A percentile compares a stretch with the other conserved stretches of the same genome.
Conservation (phyloP, 2,888 invertebrate genomes). For the Athripsodes cinereus region DNA sequence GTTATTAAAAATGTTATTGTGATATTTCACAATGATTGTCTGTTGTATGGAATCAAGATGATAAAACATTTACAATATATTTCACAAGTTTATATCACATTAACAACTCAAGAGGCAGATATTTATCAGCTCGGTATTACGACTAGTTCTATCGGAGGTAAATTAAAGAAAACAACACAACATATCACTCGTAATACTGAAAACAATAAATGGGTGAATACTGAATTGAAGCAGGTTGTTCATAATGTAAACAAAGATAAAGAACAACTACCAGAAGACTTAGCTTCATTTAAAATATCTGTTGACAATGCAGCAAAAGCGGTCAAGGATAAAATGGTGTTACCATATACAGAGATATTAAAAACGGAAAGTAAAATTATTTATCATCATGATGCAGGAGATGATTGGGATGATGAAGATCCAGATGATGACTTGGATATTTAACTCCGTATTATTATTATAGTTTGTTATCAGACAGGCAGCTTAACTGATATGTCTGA, state of each 20-base stretch:
- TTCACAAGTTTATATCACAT: conserved; percentile 33
- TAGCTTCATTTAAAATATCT: conserved; percentile 61
- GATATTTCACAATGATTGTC: conserved; percentile 47
- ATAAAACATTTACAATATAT: conserved; percentile 45
- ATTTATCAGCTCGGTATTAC: conserved; percentile 35
- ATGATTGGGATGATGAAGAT: conserved; percentile 83
- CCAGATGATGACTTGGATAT: conserved; percentile 81
- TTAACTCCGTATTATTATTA: too few relatives aligned
- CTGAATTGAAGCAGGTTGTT: conserved; percentile 32
- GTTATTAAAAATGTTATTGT: conserved; percentile 33
- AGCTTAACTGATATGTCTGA: too few relatives aligned
- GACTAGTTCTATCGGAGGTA: conserved; percentile 47
- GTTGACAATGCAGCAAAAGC: conserved; percentile 56
- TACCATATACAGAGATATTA: conserved; percentile 55
- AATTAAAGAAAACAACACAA: conserved; percentile 45
- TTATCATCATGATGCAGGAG: conserved; percentile 70
- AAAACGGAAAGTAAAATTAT: conserved; percentile 58
- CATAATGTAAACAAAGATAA: conserved; percentile 37
- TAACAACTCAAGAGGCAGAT: conserved; percentile 36
- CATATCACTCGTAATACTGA: conserved; percentile 35
- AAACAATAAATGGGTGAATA: conserved; percentile 35
- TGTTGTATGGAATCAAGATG: conserved; percentile 39
- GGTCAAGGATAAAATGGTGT: conserved; percentile 51
- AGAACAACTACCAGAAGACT: conserved; percentile 34
- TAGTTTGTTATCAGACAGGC: too few relatives aligned